Conservation (phyloP, 2,113 vertebrate genomes). For the Colaptes auratus region DNA sequence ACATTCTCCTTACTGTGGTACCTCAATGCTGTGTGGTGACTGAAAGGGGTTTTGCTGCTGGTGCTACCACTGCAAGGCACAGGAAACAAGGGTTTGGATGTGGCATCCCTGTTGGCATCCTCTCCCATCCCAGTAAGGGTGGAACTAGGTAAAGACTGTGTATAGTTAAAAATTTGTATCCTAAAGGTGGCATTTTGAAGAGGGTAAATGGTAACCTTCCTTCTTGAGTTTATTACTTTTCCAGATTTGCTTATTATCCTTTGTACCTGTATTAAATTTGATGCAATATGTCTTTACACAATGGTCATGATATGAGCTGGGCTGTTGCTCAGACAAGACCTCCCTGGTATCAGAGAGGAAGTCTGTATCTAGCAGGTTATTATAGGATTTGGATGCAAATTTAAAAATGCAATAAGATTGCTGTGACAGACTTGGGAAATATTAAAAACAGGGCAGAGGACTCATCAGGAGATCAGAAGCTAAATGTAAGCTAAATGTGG, state of each 20-base stretch:
- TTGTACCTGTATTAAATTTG: background rate
- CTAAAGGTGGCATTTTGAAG: background rate
- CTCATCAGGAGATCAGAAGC: background rate
- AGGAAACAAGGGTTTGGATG: rapidly evolving
- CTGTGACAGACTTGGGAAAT: background rate
- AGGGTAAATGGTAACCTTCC: background rate
- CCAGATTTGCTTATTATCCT: background rate
- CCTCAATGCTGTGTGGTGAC: rapidly evolving
- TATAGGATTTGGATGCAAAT: background rate
- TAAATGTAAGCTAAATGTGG: background rate
- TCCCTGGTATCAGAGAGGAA: background rate
- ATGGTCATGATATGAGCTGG: background rate
- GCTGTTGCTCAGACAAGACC: background rate
- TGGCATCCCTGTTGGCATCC: background rate
- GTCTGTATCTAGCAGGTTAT: background rate
- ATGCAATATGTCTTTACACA: background rate
- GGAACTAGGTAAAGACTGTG: background rate
- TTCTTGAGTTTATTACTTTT: constrained; percentile 1
- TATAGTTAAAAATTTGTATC: background rate
- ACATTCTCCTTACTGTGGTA: rapidly evolving
- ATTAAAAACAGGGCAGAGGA: background rate
- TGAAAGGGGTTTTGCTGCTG: background rate
- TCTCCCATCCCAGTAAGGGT: background rate
- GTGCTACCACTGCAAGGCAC: background rate
- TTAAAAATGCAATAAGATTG: background rate